Conservation (phyloP, 2,888 invertebrate species). For the Polyommatus icarus region DNA sequence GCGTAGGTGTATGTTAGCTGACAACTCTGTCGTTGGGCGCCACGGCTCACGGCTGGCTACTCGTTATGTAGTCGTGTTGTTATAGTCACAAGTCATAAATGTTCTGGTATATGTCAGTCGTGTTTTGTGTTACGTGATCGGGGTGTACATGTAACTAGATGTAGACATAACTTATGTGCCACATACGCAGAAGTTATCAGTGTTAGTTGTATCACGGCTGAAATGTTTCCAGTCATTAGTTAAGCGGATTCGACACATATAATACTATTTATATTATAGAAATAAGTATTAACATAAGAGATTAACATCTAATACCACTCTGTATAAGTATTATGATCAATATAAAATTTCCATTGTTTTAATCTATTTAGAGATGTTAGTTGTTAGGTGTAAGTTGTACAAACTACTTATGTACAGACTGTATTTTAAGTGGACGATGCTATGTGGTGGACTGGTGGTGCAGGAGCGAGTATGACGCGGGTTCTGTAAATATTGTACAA, state of each 20-base stretch:
- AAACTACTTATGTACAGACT: slow-evolving; percentile 76
- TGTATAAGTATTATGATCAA: slow-evolving; percentile 77
- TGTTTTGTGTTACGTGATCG: slow-evolving; percentile 40
- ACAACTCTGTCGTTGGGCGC: slow-evolving; percentile 41
- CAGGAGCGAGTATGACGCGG: slow-evolving; percentile 47
- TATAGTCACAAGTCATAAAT: slow-evolving; percentile 39
- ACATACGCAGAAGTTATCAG: slow-evolving; percentile 52
- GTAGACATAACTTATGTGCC: slow-evolving; percentile 47
- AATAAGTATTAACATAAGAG: slow-evolving; percentile 69
- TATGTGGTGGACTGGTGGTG: slow-evolving; percentile 42
- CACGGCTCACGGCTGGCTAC: slow-evolving; percentile 35
- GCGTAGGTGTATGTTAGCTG: slow-evolving; percentile 41
- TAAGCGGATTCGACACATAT: slow-evolving; percentile 60
- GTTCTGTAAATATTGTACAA: slow-evolving; percentile 76
- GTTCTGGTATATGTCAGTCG: slow-evolving; percentile 38
- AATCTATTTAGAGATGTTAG: slow-evolving; percentile 62
- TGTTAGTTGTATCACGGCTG: slow-evolving; percentile 65
- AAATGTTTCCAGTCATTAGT: slow-evolving; percentile 73
- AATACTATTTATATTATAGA: slow-evolving; percentile 68
- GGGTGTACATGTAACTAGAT: slow-evolving; percentile 39
- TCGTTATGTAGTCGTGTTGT: slow-evolving; percentile 35
- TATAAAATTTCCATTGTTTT: slow-evolving; percentile 74
- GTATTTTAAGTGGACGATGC: slow-evolving; percentile 52
- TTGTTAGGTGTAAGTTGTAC: slow-evolving; percentile 71
- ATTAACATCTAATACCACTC: slow-evolving; percentile 75